Conservation (phyloP, 1,140 invertebrate species). For the Stratiolaelaps scimitus region DNA sequence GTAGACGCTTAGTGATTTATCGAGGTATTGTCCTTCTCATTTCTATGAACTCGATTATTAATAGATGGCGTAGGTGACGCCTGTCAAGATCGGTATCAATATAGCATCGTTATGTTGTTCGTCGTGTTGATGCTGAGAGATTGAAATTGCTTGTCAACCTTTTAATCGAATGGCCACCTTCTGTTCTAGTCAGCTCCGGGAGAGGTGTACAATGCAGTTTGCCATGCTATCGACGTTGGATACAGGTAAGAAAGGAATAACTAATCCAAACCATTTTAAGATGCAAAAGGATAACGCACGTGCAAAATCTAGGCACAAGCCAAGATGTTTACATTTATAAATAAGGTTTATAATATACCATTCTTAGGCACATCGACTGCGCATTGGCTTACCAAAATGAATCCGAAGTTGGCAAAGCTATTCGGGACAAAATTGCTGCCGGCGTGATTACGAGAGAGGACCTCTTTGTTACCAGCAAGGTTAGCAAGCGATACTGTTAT, state of each 20-base stretch:
- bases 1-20: too few relatives aligned
- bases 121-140: too few relatives aligned
- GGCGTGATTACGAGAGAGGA: conserved; percentile 64
- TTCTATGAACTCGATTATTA: too few relatives aligned
- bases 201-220: conserved; percentile 56
- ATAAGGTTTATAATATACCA: conserved; percentile 60
- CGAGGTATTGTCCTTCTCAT: too few relatives aligned
- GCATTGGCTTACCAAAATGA: conserved; percentile 72
- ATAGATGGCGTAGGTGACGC: neutral
- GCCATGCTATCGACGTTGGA: conserved; percentile 13
- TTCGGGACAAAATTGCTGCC: conserved; percentile 55
- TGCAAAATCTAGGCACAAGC: too few relatives aligned
- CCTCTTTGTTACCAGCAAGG: conserved; percentile 54
- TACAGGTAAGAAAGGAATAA: conserved; percentile 10
- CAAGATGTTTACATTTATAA: too few relatives aligned
- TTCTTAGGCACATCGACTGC: conserved; percentile 80
- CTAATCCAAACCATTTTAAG: too few relatives aligned
- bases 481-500: conserved; percentile 33
- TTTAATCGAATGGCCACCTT: too few relatives aligned
- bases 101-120: too few relatives aligned
- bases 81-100: too few relatives aligned
- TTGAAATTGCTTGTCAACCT: neutral
- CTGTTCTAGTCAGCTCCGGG: conserved; percentile 58
- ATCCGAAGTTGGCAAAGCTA: conserved; percentile 59
- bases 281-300: too few relatives aligned